Evolutionary conservation across 2,888 invertebrate species (phyloP).

Genomic region (Coenonympha arcania): DNA sequence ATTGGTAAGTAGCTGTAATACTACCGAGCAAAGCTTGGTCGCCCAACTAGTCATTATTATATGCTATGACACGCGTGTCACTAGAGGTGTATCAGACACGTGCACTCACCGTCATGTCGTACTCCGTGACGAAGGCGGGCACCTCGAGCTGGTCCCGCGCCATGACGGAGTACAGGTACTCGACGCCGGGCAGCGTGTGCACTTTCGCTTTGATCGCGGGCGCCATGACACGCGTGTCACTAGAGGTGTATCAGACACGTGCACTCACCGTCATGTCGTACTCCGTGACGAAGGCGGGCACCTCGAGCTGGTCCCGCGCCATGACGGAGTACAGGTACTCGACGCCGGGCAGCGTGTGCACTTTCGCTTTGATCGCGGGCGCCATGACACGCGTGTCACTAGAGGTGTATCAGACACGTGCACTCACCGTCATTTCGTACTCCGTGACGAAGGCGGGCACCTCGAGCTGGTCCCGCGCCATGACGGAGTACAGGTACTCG

Average conservation of each 20-base stretch:
- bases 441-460: conserved; percentile 96
- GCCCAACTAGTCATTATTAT: too few species aligned
- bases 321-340: conserved; percentile 94
- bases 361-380: conserved; percentile 94
- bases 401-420: too few species aligned
- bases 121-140: conserved; percentile 95
- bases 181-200: conserved; percentile 91
- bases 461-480: conserved; percentile 93
- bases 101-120: conserved; percentile 92
- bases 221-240: conserved; percentile 87
- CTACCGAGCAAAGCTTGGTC: too few species aligned
- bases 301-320: conserved; percentile 93
- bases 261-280: conserved; percentile 93
- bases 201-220: conserved; percentile 96
- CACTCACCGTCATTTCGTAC: conserved; percentile 92
- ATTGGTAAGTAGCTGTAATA: too few species aligned
- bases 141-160: conserved; percentile 94
- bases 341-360: conserved; percentile 91
- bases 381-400: conserved; percentile 89
- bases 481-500: conserved; percentile 91
- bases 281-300: conserved; percentile 96
- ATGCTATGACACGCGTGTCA: too few species aligned
- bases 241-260: too few species aligned
- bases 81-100: too few species aligned
- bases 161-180: conserved; percentile 92